These are phyloP conservation scores for Mobula birostris DNA, from an alignment of 2,113 vertebrate species.

Conservation along the genomic window DNA sequence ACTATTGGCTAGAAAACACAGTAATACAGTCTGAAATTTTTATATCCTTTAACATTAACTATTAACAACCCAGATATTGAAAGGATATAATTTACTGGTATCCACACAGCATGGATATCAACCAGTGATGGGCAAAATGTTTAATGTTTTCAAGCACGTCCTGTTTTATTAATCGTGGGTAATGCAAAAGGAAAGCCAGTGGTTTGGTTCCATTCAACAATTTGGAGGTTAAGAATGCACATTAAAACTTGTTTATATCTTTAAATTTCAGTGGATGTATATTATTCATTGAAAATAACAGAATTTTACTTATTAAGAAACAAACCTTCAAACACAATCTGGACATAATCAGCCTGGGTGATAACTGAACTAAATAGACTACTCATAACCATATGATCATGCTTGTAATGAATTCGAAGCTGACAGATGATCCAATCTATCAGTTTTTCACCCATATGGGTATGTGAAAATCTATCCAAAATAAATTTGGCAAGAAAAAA, in stretches of 20 bases:
- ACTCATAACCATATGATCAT: not conserved
- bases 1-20: not conserved
- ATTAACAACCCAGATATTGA: not conserved
- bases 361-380: not conserved
- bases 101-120: not conserved
- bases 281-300: not conserved
- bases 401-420: not conserved
- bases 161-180: constrained; percentile 2
- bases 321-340: not conserved
- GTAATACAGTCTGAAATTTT: not conserved
- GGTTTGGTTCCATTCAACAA: not conserved
- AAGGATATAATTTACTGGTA: not conserved
- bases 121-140: not conserved
- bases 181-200: not conserved
- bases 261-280: not conserved
- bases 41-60: not conserved
- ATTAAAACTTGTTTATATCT: not conserved
- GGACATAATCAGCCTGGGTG: not conserved
- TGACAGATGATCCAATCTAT: not conserved
- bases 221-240: not conserved
- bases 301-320: not conserved
- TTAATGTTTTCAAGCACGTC: constrained; percentile 5
- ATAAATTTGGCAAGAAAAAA: not conserved
- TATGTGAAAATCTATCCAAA: not conserved
- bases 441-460: not conserved